These are phyloP conservation scores for Dyspetes luteomarginatus DNA, from an alignment of 2,888 invertebrate species.

Conservation along the genomic window DNA sequence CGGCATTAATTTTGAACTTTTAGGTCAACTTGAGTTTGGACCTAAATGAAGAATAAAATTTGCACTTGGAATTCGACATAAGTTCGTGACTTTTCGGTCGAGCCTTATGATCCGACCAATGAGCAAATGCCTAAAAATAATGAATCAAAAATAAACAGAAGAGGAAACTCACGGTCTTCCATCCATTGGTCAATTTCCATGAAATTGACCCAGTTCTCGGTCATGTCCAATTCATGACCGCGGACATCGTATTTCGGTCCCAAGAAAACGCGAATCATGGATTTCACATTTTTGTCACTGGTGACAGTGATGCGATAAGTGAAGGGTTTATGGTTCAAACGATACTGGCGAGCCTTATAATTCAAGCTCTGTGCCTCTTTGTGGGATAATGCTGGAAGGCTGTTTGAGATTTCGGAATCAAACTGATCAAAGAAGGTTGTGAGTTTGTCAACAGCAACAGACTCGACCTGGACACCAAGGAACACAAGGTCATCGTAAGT, in stretches of 20 bases:
- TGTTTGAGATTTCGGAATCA: slow-evolving; percentile 86
- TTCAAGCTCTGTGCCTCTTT: slow-evolving; percentile 84
- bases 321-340: slow-evolving; percentile 89
- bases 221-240: slow-evolving; percentile 84
- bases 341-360: slow-evolving; percentile 87
- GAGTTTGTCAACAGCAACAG: slow-evolving; percentile 87
- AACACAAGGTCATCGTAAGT: slow-evolving; percentile 85
- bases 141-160: background rate
- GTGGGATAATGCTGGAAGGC: slow-evolving; percentile 78
- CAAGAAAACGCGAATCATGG: slow-evolving; percentile 87
- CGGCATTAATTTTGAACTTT: too few species aligned
- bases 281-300: slow-evolving; percentile 86
- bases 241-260: slow-evolving; percentile 88
- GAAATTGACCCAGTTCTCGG: slow-evolving; percentile 86
- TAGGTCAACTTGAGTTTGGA: too few species aligned
- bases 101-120: too few species aligned
- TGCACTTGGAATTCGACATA: too few species aligned
- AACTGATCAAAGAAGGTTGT: slow-evolving; percentile 88
- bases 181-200: slow-evolving; percentile 85
- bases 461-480: slow-evolving; percentile 86
- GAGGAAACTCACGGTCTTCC: slow-evolving; percentile 73
- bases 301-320: slow-evolving; percentile 86
- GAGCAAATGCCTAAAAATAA: too few species aligned
- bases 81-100: too few species aligned
- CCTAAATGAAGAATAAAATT: too few species aligned